phyloP scores from a whole-genome alignment of 2,888 invertebrate genomes.

The Phasia obesa region DNA sequence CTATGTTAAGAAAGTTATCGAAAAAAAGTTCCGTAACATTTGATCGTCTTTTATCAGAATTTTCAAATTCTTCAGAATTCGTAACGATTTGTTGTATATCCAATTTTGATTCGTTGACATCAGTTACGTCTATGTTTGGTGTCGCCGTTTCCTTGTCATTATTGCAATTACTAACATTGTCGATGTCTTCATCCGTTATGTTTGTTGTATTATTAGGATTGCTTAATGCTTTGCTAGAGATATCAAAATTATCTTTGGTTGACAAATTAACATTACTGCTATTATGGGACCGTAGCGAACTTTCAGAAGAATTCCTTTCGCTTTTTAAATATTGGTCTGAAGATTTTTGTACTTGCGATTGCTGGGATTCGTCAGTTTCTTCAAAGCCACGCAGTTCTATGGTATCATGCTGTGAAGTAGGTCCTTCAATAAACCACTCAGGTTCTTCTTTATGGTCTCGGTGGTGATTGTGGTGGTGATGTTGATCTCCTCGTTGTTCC shows the following conservation, averaged over 20 bases:
- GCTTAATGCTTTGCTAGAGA: conserved; percentile 23
- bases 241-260: conserved; percentile 59
- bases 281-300: conserved; percentile 68
- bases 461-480: conserved; percentile 80
- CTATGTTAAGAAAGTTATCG: conserved; percentile 64
- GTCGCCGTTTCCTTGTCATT: background rate
- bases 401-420: conserved; percentile 94
- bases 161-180: conserved; percentile 8
- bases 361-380: conserved; percentile 83
- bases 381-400: conserved; percentile 97
- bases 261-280: conserved; percentile 66
- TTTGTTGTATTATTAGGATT: conserved; percentile 40
- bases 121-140: background rate
- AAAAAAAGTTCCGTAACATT: conserved; percentile 60
- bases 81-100: conserved; percentile 13
- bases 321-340: conserved; percentile 20
- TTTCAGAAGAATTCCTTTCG: conserved; percentile 61
- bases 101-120: background rate
- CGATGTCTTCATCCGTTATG: conserved; percentile 1
- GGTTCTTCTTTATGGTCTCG: conserved; percentile 88
- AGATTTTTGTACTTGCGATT: conserved; percentile 23
- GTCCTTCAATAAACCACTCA: conserved; percentile 95
- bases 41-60: conserved; percentile 67
- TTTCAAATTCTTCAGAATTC: conserved; percentile 39
- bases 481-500: conserved; percentile 67